Percentiles rank a stretch among this genome's conserved stretches.
Conservation (phyloP, 1,140 invertebrate genomes). For the Drosophila murphyi region DNA sequence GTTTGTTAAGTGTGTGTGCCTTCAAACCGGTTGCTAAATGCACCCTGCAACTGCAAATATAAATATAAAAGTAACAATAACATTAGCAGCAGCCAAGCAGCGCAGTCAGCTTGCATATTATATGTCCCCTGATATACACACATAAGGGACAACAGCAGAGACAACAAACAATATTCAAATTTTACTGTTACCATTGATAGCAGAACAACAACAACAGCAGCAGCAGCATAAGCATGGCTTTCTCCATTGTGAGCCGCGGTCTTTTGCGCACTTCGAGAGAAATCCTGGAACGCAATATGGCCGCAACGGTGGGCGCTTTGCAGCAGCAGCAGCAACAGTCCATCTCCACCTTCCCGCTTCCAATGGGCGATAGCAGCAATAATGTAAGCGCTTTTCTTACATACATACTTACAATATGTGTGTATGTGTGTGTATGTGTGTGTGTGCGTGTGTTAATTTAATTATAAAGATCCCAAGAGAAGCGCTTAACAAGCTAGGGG, state of each 20-base stretch:
- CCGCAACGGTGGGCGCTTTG: conserved; percentile 68
- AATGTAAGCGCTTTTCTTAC: conserved; percentile 63
- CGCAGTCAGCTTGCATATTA: conserved; percentile 33
- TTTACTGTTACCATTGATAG: conserved; percentile 20
- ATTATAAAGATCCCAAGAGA: conserved; percentile 36
- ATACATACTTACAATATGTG: neutral
- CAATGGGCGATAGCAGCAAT: conserved; percentile 60
- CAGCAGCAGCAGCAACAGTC: conserved; percentile 46
- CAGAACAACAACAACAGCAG: conserved; percentile 37
- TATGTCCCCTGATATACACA: conserved; percentile 31
- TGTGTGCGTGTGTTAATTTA: conserved; percentile 56
- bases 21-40: conserved; percentile 68
- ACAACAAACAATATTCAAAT: neutral
- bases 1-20: conserved; percentile 26
- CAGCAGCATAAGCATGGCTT: conserved; percentile 59
- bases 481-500: conserved; percentile 23
- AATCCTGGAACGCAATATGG: conserved; percentile 83
- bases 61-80: conserved; percentile 34
- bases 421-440: conserved; percentile 22
- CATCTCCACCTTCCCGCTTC: conserved; percentile 50
- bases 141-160: conserved; percentile 3
- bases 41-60: conserved; percentile 48
- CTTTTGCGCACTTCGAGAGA: conserved; percentile 82
- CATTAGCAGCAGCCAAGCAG: conserved; percentile 30
- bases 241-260: conserved; percentile 74